Evolutionary conservation across 92 coral and sea anemone species (phyloP).

Genomic region (Zoanthus solanderi): DNA sequence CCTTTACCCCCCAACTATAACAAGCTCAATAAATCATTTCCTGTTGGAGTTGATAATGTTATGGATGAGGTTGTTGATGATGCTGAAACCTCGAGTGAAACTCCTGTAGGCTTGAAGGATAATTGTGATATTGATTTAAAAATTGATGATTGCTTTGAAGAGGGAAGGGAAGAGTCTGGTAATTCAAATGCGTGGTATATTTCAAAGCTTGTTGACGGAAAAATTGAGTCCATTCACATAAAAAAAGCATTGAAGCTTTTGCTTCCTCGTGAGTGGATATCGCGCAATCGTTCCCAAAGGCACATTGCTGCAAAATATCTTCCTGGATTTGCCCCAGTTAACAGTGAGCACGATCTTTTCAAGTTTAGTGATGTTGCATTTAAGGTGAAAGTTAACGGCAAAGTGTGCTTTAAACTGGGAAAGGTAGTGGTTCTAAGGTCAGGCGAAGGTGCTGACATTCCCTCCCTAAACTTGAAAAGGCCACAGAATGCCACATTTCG

Average conservation of each 20-base stretch:
- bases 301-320: constrained; percentile 47
- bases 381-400: constrained; percentile 16
- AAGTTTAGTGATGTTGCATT: constrained; percentile 41
- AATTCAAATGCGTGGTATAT: no score
- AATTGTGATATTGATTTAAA: no score
- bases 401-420: constrained; percentile 23
- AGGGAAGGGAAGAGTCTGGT: no score
- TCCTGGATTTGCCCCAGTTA: constrained; percentile 47
- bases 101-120: no score
- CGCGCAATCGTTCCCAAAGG: constrained; percentile 47
- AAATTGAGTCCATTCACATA: neutral
- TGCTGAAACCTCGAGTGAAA: neutral
- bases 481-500: neutral
- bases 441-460: constrained; percentile 33
- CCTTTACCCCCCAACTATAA: constrained; percentile 46
- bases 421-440: constrained; percentile 50
- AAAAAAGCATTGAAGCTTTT: neutral
- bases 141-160: no score
- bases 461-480: neutral
- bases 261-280: constrained; percentile 6
- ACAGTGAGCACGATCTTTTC: constrained; percentile 19
- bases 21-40: constrained; percentile 39
- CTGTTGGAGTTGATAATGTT: constrained; percentile 16
- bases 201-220: no score
- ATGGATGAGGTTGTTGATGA: neutral